phyloP scores from a whole-genome alignment of 2,797 vertebrate genomes.

The Macroramphosus scolopax region DNA sequence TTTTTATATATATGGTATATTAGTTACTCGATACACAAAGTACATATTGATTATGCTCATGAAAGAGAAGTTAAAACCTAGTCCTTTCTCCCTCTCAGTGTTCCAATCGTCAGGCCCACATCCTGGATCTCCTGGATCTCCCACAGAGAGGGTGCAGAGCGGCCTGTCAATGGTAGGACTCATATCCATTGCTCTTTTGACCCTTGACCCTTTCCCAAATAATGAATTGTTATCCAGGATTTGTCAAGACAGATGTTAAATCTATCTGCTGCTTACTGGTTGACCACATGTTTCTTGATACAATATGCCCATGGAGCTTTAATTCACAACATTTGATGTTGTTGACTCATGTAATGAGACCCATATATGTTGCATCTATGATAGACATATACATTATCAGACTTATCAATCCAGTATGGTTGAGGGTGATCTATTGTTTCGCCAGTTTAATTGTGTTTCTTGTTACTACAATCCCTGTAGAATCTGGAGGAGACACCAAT shows the following conservation, averaged over 20 bases:
- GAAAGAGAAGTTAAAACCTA: conserved; percentile 12
- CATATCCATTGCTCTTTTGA: conserved; percentile 8
- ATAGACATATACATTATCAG: too few species aligned
- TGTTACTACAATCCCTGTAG: conserved; percentile 41
- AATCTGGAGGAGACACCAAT: conserved; percentile 66
- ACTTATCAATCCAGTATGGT: too few species aligned
- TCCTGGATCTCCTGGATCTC: conserved; percentile 65
- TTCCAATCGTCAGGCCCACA: conserved; percentile 61
- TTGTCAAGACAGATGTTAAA: neutral
- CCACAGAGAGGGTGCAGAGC: conserved; percentile 52
- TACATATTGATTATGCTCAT: conserved; percentile 5
- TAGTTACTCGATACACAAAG: neutral
- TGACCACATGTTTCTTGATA: too few species aligned
- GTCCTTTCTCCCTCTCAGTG: conserved; percentile 54
- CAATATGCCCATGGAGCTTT: neutral
- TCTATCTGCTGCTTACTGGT: neutral
- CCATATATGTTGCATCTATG: too few species aligned
- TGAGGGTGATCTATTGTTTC: neutral
- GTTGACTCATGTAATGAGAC: too few species aligned
- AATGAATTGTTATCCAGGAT: conserved; percentile 10
- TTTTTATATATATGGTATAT: too few species aligned
- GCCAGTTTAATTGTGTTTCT: neutral
- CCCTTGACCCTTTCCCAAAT: conserved; percentile 9
- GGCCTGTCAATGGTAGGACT: conserved; percentile 56
- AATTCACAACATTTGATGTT: too few species aligned